Conservation (phyloP, 2,888 invertebrate species). For the Drosophila kambysellisi region DNA sequence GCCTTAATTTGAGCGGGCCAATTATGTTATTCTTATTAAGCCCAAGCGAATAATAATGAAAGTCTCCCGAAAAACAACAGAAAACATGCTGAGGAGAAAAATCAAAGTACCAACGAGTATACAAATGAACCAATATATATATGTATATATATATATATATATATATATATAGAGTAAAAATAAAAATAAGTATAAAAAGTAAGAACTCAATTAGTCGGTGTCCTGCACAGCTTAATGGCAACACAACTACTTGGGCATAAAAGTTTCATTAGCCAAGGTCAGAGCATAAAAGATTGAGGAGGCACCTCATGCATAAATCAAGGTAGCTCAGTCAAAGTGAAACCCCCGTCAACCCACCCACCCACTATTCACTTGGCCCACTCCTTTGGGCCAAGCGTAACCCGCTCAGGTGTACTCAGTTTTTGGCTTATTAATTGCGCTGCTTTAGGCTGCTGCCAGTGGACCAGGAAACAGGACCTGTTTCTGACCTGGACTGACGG, state of each 20-base stretch:
- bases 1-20: background rate
- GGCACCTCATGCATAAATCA: slow-evolving; percentile 71
- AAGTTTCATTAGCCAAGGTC: slow-evolving; percentile 66
- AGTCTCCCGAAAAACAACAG: background rate
- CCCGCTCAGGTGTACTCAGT: background rate
- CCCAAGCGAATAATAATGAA: background rate
- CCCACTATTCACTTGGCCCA: background rate
- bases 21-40: background rate
- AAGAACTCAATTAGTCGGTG: slow-evolving; percentile 40
- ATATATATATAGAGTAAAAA: background rate
- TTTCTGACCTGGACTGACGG: slow-evolving; percentile 10
- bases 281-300: slow-evolving; percentile 8
- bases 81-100: background rate
- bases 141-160: background rate
- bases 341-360: background rate
- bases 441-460: slow-evolving; percentile 55
- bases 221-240: slow-evolving; percentile 51
- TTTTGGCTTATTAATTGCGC: slow-evolving; percentile 70
- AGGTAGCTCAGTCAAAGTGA: slow-evolving; percentile 13
- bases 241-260: slow-evolving; percentile 56
- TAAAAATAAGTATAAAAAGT: background rate
- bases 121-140: background rate
- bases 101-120: background rate
- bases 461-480: slow-evolving; percentile 3
- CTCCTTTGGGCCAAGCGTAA: background rate